Conservation (phyloP, 2,888 invertebrate genomes). For the Sisyra terminalis region DNA sequence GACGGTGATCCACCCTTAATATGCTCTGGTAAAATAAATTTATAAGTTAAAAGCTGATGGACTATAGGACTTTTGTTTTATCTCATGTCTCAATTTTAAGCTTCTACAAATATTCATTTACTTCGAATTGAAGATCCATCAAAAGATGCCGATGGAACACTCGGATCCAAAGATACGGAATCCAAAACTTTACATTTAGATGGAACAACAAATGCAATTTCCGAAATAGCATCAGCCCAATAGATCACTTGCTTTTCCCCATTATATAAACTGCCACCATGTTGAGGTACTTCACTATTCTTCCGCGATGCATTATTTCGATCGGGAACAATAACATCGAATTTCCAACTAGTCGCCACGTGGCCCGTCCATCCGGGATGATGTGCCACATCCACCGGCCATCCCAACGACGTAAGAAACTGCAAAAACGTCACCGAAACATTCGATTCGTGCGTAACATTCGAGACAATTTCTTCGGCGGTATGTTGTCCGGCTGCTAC, state of each 20-base stretch:
- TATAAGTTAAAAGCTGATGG: too few relatives aligned
- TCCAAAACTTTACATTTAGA: constrained; percentile 20
- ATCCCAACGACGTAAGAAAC: constrained; percentile 61
- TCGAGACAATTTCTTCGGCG: constrained; percentile 64
- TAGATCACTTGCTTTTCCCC: constrained; percentile 76
- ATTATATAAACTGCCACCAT: constrained; percentile 60
- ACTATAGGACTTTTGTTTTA: too few relatives aligned
- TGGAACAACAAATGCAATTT: constrained; percentile 91
- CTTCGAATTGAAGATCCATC: constrained; percentile 3
- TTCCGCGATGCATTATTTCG: constrained; percentile 7
- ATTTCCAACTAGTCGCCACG: constrained; percentile 68
- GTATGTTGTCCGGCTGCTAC: constrained; percentile 71
- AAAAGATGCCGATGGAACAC: constrained; percentile 2
- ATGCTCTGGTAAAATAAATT: too few relatives aligned
- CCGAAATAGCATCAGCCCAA: constrained; percentile 90
- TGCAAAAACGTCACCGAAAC: constrained; percentile 35
- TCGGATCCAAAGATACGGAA: not conserved
- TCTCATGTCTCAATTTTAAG: too few relatives aligned
- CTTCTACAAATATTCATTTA: not conserved
- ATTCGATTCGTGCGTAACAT: constrained; percentile 38
- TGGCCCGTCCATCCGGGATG: constrained; percentile 93
- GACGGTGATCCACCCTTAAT: too few relatives aligned
- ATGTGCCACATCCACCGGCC: constrained; percentile 66
- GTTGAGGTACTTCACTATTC: constrained; percentile 19
- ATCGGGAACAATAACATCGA: constrained; percentile 12